These are phyloP conservation scores for Clepsis dumicolana DNA, from an alignment of 2,888 invertebrate genomes.

Conservation along the genomic window DNA sequence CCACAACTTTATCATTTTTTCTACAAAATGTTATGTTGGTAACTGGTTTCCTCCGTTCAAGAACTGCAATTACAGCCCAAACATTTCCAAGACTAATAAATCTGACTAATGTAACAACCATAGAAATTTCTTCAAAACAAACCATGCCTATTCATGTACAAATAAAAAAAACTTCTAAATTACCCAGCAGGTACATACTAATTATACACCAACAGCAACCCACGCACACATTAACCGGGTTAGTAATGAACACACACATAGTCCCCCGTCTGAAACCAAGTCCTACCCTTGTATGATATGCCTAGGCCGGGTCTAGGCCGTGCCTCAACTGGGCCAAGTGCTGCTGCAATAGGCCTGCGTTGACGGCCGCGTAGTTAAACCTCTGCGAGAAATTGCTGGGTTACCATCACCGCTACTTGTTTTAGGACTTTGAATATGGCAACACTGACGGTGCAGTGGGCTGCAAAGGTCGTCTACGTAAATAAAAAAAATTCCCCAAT, in stretches of 20 bases:
- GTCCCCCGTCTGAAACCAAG: slow-evolving; percentile 66
- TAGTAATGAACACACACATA: slow-evolving; percentile 73
- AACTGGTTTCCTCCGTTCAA: no score
- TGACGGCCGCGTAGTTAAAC: slow-evolving; percentile 85
- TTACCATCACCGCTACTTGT: slow-evolving; percentile 79
- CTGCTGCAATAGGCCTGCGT: slow-evolving; percentile 84
- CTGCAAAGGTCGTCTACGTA: no score
- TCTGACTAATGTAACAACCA: no score
- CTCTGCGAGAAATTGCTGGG: slow-evolving; percentile 79
- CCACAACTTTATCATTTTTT: no score
- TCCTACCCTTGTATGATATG: slow-evolving; percentile 65
- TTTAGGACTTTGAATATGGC: slow-evolving; percentile 57
- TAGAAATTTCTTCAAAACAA: no score
- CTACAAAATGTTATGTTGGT: no score
- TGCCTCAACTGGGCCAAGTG: slow-evolving; percentile 82
- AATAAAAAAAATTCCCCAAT: no score
- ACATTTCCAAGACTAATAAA: no score
- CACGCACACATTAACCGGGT: slow-evolving; percentile 51
- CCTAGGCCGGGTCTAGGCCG: slow-evolving; percentile 72
- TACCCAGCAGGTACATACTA: not conserved
- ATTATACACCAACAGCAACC: slow-evolving; percentile 49
- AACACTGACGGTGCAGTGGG: slow-evolving; percentile 54
- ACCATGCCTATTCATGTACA: not conserved
- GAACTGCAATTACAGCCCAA: no score
- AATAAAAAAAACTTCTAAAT: not conserved